A percentile compares a stretch with the other conserved stretches of the same genome.
Conservation (phyloP, 2,888 invertebrate genomes). For the Trichacis sp. region DNA sequence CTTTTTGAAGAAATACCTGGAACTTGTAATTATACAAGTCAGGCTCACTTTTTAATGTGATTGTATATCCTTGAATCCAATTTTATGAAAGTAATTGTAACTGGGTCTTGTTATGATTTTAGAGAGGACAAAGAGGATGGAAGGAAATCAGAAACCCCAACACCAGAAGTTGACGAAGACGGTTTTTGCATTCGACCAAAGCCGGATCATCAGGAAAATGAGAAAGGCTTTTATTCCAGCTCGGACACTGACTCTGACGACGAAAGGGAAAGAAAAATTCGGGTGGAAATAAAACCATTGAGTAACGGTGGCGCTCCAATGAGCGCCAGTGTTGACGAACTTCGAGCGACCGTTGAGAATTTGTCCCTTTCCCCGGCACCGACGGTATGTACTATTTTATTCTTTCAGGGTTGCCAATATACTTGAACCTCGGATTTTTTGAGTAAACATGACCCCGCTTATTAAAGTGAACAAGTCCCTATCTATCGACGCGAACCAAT, state of each 20-base stretch:
- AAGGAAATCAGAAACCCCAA: conserved; percentile 70
- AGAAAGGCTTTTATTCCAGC: conserved; percentile 89
- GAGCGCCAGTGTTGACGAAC: conserved; percentile 95
- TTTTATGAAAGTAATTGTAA: background rate
- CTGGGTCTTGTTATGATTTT: conserved; percentile 4
- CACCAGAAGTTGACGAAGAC: conserved; percentile 92
- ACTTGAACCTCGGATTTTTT: too few species aligned
- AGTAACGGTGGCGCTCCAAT: conserved; percentile 90
- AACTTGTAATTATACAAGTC: too few species aligned
- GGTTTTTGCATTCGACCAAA: conserved; percentile 91
- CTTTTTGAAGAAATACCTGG: too few species aligned
- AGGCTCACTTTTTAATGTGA: too few species aligned
- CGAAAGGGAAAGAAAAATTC: conserved; percentile 88
- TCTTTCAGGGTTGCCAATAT: too few species aligned
- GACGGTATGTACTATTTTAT: conserved; percentile 74
- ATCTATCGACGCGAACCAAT: too few species aligned
- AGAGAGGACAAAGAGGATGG: conserved; percentile 79
- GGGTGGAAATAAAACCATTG: conserved; percentile 94
- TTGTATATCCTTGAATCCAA: too few species aligned
- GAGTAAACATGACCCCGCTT: too few species aligned
- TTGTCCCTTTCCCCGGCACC: conserved; percentile 86
- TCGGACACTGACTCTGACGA: conserved; percentile 90
- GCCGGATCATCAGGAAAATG: conserved; percentile 80
- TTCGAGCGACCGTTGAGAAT: conserved; percentile 92
- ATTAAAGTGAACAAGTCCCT: too few species aligned